Conservation (phyloP, 2,113 vertebrate genomes). For the Eonycteris spelaea region DNA sequence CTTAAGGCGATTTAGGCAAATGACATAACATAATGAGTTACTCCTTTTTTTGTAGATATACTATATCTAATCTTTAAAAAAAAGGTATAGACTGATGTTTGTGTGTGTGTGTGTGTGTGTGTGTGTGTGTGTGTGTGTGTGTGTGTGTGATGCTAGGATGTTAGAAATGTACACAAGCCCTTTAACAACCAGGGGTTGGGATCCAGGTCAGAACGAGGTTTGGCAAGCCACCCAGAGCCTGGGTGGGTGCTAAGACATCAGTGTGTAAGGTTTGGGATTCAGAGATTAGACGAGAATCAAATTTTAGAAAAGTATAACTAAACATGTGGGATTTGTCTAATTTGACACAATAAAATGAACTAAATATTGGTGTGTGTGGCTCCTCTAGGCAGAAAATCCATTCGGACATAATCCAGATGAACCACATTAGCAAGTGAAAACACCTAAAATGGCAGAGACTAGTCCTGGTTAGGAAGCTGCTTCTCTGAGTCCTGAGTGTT, state of each 20-base stretch:
- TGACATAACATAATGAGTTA: too few relatives aligned
- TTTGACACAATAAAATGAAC: not conserved
- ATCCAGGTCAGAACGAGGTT: not conserved
- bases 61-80: not conserved
- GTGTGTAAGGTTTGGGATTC: not conserved
- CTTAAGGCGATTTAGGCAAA: not conserved
- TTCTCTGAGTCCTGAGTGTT: not conserved
- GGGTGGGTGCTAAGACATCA: not conserved
- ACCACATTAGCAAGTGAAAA: not conserved
- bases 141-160: not conserved
- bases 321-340: not conserved
- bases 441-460: not conserved
- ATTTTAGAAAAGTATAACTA: not conserved
- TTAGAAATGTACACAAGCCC: not conserved
- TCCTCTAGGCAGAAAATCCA: not conserved
- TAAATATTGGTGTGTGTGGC: not conserved
- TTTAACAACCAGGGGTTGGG: not conserved
- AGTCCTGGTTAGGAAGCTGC: not conserved
- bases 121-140: too few relatives aligned
- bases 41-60: not conserved
- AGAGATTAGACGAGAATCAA: not conserved
- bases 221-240: rapidly evolving
- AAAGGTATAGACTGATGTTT: not conserved
- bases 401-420: not conserved
- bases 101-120: too few relatives aligned